Evolutionary conservation across 2,888 invertebrate species (phyloP), one percentile per base, ranked within the genome.

Genomic region (Sylvicola cinctus): DNA sequence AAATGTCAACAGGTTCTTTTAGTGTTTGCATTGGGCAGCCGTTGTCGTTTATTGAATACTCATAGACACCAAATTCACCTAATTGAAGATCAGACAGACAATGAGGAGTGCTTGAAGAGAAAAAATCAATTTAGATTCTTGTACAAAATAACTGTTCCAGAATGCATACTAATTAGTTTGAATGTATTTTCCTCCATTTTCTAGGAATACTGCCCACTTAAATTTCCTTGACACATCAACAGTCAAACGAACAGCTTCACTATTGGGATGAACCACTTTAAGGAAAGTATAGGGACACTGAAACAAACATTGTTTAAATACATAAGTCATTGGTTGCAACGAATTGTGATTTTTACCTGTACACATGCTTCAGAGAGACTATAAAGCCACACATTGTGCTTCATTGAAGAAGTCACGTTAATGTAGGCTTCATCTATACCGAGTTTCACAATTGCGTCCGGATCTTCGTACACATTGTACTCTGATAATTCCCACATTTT

Each of bases 1-100:
- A 74, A 42, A 74, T 70, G 52, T 75, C 70, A 16, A 74, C 75
- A 3, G 81, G 73, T 37, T 70, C 63, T 45, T 66, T 66, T 15
- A 64, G 51, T 1, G 66, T 66, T n/a, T 47, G 45, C 31, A 76
- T 51, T 16, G 55, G 49, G 46, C 77, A 77, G 26, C 51, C 60
- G 28, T 63, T 62, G 4, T 53, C 46, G 12, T 56, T 50, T 2
- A 69, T 52, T 27, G 63, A 63, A 30, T 79, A 54, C 38, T 68
- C 63, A 49, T 80, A 81, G 35, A 77, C 68, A 4, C 80, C 80
- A 46, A 77, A 78, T 55, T 80, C 69, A 2, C 70, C 71, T 43
- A 78, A 49, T 36, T 65, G 53, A 2, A 68, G 65, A 8, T 20
- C 8, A 4, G 8, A 4, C 20, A 20, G 8, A 8, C 20, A 20